A percentile compares a stretch with the other conserved stretches of the same genome.
These are phyloP conservation scores for Heteropelma amictum DNA, from an alignment of 2,888 invertebrate genomes.

Conservation along the genomic window DNA sequence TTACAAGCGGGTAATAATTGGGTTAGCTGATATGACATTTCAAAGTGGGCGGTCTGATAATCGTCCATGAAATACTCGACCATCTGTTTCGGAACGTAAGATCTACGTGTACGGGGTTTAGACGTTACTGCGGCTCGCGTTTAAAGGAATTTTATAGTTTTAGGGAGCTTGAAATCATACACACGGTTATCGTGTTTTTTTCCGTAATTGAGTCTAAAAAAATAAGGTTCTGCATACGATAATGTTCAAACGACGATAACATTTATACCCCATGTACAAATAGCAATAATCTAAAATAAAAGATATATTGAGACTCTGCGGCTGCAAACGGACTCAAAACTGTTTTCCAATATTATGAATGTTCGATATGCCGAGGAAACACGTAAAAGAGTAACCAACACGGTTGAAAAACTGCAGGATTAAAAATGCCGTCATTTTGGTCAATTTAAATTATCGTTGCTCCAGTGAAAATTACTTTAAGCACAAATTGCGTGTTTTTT, in stretches of 20 bases:
- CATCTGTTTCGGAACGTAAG: conserved; percentile 34
- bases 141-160: conserved; percentile 9
- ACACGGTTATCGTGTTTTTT: no score
- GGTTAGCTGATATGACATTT: conserved; percentile 10
- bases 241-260: no score
- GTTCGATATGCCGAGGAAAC: background rate
- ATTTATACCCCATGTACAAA: no score
- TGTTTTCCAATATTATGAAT: conserved; percentile 42
- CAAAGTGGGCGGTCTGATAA: conserved; percentile 29
- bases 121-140: conserved; percentile 26
- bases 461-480: no score
- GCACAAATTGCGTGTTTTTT: no score
- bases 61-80: background rate
- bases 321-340: conserved; percentile 50
- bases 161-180: background rate
- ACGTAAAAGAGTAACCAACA: background rate
- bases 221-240: no score
- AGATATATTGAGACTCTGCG: background rate
- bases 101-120: background rate
- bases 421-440: no score
- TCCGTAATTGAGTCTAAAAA: no score
- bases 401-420: background rate
- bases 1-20: background rate
- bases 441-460: no score
- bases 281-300: no score